These are phyloP conservation scores for Cebidichthys violaceus DNA, from an alignment of 2,113 vertebrate genomes.

Conservation along the genomic window DNA sequence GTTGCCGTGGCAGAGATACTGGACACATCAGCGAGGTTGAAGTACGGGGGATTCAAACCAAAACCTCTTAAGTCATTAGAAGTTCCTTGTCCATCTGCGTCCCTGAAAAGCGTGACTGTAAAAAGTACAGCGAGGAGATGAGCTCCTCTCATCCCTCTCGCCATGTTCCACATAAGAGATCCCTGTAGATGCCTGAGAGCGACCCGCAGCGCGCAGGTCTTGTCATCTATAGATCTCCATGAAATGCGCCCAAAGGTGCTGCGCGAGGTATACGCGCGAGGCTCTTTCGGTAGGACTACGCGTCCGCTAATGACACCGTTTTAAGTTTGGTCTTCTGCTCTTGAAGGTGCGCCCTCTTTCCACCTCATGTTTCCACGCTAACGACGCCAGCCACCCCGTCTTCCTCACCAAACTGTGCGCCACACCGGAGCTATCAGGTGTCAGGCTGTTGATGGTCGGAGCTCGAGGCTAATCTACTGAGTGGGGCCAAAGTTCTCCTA, in stretches of 20 bases:
- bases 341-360: slow-evolving; percentile 34
- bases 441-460: slow-evolving; percentile 52
- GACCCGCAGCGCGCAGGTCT: slow-evolving; percentile 64
- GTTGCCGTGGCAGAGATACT: slow-evolving; percentile 89
- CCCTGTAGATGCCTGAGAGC: slow-evolving; percentile 69
- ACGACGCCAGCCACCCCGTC: slow-evolving; percentile 1
- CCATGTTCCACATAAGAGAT: slow-evolving; percentile 76
- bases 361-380: slow-evolving; percentile 50
- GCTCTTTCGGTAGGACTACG: background rate
- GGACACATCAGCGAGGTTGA: slow-evolving; percentile 89
- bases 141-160: slow-evolving; percentile 68
- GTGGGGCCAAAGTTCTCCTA: slow-evolving; percentile 63
- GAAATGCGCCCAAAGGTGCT: slow-evolving; percentile 43
- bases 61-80: slow-evolving; percentile 69
- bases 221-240: slow-evolving; percentile 70
- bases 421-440: slow-evolving; percentile 67
- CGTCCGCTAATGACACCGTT: slow-evolving; percentile 18
- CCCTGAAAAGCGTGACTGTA: slow-evolving; percentile 42
- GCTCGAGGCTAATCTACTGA: slow-evolving; percentile 41
- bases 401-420: slow-evolving; percentile 37
- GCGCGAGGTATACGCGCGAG: slow-evolving; percentile 33
- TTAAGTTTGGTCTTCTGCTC: slow-evolving; percentile 10
- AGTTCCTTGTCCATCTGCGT: slow-evolving; percentile 58
- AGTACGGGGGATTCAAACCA: slow-evolving; percentile 90
- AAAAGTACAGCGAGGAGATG: slow-evolving; percentile 55